Evolutionary conservation across 2,888 invertebrate genomes (phyloP), one percentile per base, ranked within the genome.

Genomic region (Conchocele bisecta): DNA sequence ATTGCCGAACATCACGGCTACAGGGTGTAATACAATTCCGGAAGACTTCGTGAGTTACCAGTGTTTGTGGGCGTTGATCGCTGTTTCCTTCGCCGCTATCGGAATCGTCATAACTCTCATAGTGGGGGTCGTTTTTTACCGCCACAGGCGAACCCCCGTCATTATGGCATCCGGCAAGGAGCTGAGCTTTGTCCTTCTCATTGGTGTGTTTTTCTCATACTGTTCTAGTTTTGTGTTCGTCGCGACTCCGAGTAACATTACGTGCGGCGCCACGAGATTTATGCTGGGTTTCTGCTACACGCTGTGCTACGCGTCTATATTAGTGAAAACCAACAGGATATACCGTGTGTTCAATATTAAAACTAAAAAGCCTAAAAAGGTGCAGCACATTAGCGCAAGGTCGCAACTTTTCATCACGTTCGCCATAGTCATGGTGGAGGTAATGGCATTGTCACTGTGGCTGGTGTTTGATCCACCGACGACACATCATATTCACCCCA

Each of bases 91-190:
- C 5, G 91, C 93, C 9, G 89, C 89, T 15, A 50, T 90, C 29
- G 90, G 93, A 20, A 91, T 93, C 15, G 67, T 93, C 6, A 76
- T 92, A 35, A 92, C 93, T 0, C 69, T 90, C 5, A 89, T 92
- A 66, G 92, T 93, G 6, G 91, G 90, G 1, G 83, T 91, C 9
- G 91, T 93, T 7, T 93, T 93, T 84, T 92, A 92, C 91, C 86
- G 88, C 15, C 92, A 92, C 86, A 89, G 91, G 53, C 91, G 92
- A 35, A 93, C 93, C 0, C 93, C 93, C 1, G 91, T 93, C 57
- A 93, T 93, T 74, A 93, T 93, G 80, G 93, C 93, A 0, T 92
- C 93, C 1, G 93, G 93, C 1, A 89, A 93, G 26, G 93, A 93
- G 77, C 86, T 93, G 11, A 93, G 92, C 57, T 92, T 91, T 46